phyloP scores from a whole-genome alignment of 2,888 invertebrate genomes.

The Lathronympha strigana region DNA sequence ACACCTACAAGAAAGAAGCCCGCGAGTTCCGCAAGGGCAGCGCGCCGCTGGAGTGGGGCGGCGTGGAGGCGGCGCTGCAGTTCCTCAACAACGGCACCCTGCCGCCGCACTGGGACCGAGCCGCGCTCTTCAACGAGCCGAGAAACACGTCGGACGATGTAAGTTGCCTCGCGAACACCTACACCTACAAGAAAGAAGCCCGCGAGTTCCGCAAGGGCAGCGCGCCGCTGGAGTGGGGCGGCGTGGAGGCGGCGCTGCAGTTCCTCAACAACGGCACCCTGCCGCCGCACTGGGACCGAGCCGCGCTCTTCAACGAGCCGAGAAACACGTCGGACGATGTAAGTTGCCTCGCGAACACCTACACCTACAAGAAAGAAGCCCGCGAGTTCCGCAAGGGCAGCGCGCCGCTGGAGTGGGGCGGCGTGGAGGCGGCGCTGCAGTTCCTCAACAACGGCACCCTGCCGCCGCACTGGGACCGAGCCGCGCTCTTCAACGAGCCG shows the following conservation, averaged over 20 bases:
- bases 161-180: neutral
- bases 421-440: slow-evolving; percentile 90
- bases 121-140: slow-evolving; percentile 89
- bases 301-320: slow-evolving; percentile 89
- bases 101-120: slow-evolving; percentile 97
- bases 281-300: slow-evolving; percentile 97
- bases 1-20: slow-evolving; percentile 96
- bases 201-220: slow-evolving; percentile 94
- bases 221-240: slow-evolving; percentile 92
- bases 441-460: slow-evolving; percentile 93
- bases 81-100: slow-evolving; percentile 94
- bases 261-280: slow-evolving; percentile 94
- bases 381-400: too few species aligned
- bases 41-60: slow-evolving; percentile 92
- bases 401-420: slow-evolving; percentile 70
- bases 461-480: slow-evolving; percentile 97
- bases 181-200: slow-evolving; percentile 96
- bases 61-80: slow-evolving; percentile 94
- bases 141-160: slow-evolving; percentile 90
- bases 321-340: slow-evolving; percentile 90
- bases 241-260: slow-evolving; percentile 94
- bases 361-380: too few species aligned
- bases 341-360: neutral
- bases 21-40: slow-evolving; percentile 94
- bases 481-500: slow-evolving; percentile 89